Evolutionary conservation across 2,113 vertebrate species (phyloP).

Genomic region (Rynchops niger): DNA sequence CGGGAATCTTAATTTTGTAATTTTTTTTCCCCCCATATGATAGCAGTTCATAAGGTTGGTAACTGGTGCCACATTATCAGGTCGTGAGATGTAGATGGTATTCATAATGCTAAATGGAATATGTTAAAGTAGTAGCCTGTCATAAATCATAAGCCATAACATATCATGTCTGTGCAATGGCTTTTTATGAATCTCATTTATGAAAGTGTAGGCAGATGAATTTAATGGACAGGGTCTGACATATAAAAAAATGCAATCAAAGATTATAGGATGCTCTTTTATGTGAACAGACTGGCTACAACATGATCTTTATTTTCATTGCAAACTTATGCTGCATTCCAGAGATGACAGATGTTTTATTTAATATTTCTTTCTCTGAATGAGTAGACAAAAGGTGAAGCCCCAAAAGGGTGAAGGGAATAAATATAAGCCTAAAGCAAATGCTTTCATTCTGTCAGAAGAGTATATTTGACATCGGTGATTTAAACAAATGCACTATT

Average conservation of each 20-base stretch:
- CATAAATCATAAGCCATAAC: not conserved
- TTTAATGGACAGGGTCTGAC: not conserved
- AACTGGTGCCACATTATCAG: not conserved
- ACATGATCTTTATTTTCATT: not conserved
- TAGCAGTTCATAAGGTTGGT: not conserved
- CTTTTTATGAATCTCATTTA: not conserved
- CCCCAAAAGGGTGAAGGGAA: not conserved
- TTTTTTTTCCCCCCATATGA: accelerated
- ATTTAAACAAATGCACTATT: not conserved
- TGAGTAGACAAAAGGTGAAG: not conserved
- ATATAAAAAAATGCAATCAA: not conserved
- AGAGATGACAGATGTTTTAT: not conserved
- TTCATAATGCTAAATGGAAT: not conserved
- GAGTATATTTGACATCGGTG: not conserved
- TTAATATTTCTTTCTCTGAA: not conserved
- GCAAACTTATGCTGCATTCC: not conserved
- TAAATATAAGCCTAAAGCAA: not conserved
- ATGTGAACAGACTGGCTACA: not conserved
- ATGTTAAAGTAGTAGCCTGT: not conserved
- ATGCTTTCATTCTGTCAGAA: not conserved
- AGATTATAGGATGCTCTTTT: not conserved
- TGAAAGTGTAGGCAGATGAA: not conserved
- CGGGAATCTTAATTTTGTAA: accelerated
- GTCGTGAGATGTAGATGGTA: not conserved
- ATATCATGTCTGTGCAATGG: not conserved